Evolutionary conservation across 2,888 invertebrate species (phyloP).

Genomic region (Psococerastis gibbosa): DNA sequence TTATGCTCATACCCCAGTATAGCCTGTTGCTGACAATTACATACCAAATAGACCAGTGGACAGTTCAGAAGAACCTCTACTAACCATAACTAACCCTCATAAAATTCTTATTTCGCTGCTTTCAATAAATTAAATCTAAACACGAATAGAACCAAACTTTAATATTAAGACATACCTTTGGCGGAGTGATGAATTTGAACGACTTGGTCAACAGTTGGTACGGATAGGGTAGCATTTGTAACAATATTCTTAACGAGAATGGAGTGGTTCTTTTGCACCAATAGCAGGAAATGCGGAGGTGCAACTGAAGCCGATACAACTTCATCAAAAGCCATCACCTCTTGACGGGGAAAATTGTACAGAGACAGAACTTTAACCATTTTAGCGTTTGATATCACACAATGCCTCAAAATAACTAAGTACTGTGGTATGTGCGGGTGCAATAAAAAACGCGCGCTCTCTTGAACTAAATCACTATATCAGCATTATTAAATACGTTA

Average conservation of each 20-base stretch:
- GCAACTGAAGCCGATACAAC: constrained; percentile 40
- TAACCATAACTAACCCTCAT: too few species aligned
- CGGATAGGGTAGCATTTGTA: constrained; percentile 22
- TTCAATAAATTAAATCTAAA: neutral
- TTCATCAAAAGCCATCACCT: constrained; percentile 40
- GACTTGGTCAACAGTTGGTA: constrained; percentile 52
- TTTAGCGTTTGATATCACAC: too few species aligned
- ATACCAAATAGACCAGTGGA: too few species aligned
- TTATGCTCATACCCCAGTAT: too few species aligned
- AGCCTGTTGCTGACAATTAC: too few species aligned
- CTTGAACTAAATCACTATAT: too few species aligned
- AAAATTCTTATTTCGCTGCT: too few species aligned
- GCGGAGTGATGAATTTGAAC: constrained; percentile 42
- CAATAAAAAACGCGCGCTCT: too few species aligned
- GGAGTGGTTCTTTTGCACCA: constrained; percentile 37
- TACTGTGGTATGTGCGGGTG: too few species aligned
- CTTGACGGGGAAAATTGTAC: constrained; percentile 42
- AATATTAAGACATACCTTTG: constrained; percentile 30
- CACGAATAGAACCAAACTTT: neutral
- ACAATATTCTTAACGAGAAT: constrained; percentile 33
- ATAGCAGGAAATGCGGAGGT: constrained; percentile 33
- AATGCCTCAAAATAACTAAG: too few species aligned
- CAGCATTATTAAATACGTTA: too few species aligned
- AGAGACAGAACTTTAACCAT: constrained; percentile 49
- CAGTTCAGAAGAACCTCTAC: too few species aligned